Conservation (phyloP, 2,797 vertebrate genomes). For the Chrysocyon brachyurus region DNA sequence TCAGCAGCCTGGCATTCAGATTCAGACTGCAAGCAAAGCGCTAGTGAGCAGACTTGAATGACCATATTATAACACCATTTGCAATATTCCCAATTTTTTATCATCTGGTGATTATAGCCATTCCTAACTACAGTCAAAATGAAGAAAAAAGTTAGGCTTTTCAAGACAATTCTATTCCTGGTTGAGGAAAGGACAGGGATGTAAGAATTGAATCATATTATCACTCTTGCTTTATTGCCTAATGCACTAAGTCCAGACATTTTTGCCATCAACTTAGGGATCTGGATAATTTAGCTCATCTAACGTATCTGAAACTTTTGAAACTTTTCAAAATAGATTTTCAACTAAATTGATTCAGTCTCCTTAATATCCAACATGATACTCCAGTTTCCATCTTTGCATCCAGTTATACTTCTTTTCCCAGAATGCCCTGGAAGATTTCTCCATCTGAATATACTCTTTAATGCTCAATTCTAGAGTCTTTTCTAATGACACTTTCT, state of each 20-base stretch:
- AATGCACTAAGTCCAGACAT: not conserved
- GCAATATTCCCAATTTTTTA: not conserved
- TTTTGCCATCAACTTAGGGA: not conserved
- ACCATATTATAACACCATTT: not conserved
- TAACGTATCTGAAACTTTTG: not conserved
- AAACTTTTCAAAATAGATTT: not conserved
- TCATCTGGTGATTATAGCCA: not conserved
- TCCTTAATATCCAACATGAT: not conserved
- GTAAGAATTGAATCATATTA: not conserved
- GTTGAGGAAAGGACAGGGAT: not conserved
- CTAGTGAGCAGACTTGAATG: not conserved
- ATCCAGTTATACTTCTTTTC: not conserved
- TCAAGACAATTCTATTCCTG: not conserved
- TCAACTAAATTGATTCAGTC: not conserved
- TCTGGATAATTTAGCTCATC: not conserved
- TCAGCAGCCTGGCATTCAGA: not conserved
- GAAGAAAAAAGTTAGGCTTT: constrained; percentile 41
- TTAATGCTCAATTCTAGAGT: not conserved
- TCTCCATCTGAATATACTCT: not conserved
- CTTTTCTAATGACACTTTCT: not conserved
- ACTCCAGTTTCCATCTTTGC: constrained; percentile 6
- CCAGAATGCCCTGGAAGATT: not conserved
- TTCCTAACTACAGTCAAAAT: not conserved
- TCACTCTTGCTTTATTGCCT: not conserved
- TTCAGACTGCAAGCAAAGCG: not conserved